A percentile compares a stretch with the other conserved stretches of the same genome.
These are phyloP conservation scores for Stomorhina lunata DNA, from an alignment of 2,888 invertebrate genomes.

Conservation along the genomic window DNA sequence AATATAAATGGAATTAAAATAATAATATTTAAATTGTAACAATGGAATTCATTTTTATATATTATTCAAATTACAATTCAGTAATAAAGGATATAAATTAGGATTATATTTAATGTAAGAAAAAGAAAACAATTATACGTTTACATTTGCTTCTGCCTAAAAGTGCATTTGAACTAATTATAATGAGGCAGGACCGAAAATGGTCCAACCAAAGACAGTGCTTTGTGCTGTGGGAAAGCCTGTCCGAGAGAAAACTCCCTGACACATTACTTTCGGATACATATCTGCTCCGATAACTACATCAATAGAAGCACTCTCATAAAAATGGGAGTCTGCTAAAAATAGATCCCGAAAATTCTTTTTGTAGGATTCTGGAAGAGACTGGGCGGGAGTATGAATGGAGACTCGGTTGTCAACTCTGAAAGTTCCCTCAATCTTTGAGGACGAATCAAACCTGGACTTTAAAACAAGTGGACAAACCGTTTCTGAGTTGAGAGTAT, in stretches of 20 bases:
- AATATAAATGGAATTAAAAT: too few species aligned
- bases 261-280: background rate
- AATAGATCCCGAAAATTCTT: background rate
- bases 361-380: background rate
- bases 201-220: background rate
- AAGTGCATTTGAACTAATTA: too few species aligned
- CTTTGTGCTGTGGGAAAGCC: background rate
- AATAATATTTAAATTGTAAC: too few species aligned
- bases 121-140: too few species aligned
- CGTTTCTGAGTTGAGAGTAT: background rate
- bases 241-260: background rate
- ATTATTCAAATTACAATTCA: too few species aligned
- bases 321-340: constrained; percentile 12
- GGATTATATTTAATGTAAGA: too few species aligned
- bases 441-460: background rate
- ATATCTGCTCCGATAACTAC: background rate
- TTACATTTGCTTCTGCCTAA: too few species aligned
- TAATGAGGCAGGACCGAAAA: constrained; percentile 1
- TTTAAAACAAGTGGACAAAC: background rate
- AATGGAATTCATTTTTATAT: too few species aligned
- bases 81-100: too few species aligned
- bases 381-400: background rate
- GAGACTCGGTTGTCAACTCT: constrained; percentile 1
- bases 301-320: background rate
- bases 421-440: constrained; percentile 10